Percentiles rank a stretch among this genome's conserved stretches.
Conservation (phyloP, 2,113 vertebrate species). For the Eptesicus fuscus region DNA sequence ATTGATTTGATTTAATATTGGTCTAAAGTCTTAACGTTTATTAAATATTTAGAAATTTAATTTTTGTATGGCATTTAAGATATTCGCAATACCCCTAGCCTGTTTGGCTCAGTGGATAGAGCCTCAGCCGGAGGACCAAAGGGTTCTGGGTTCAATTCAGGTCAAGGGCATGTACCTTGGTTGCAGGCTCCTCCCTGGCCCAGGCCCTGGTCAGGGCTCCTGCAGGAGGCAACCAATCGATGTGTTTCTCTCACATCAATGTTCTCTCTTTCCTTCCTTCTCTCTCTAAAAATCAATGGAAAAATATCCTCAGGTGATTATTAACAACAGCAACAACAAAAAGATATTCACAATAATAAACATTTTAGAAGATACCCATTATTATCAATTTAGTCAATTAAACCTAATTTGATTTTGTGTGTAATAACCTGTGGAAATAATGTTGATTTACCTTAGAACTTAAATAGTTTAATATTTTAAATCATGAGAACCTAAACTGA, state of each 20-base stretch:
- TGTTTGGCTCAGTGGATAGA: no score
- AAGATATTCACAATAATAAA: neutral
- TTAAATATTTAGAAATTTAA: neutral
- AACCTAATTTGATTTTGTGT: neutral
- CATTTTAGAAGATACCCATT: neutral
- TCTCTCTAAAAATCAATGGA: no score
- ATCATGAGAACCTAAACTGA: neutral
- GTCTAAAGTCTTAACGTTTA: neutral
- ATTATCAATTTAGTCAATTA: neutral
- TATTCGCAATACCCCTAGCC: neutral
- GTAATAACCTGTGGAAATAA: neutral
- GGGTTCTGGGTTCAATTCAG: no score
- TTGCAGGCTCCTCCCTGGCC: no score
- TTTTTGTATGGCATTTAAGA: neutral
- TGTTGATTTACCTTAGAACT: neutral
- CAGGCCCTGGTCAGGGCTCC: no score
- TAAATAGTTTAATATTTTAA: neutral
- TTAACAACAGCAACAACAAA: no score
- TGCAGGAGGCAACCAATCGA: no score
- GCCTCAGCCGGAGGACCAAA: no score
- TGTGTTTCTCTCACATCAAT: no score
- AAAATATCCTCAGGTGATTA: no score
- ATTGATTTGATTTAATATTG: neutral
- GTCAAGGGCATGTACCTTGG: no score
- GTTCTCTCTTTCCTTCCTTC: no score